Evolutionary conservation across 2,797 vertebrate genomes (phyloP).

Genomic region (Macropus fuliginosus): DNA sequence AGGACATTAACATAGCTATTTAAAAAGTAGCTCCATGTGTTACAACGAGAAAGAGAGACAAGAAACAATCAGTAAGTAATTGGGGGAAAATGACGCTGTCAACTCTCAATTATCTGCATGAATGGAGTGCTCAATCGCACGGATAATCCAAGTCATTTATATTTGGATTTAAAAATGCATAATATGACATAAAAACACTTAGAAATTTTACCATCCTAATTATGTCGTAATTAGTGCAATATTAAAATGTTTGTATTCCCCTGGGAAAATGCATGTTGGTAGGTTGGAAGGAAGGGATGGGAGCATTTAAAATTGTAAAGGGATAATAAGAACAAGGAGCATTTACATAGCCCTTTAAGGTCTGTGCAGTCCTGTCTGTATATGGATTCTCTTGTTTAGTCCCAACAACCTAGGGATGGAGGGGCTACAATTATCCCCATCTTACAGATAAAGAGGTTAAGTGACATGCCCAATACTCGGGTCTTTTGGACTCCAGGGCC

Average conservation of each 20-base stretch:
- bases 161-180: constrained; percentile 80
- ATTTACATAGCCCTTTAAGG: background rate
- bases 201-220: constrained; percentile 76
- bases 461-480: background rate
- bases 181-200: constrained; percentile 74
- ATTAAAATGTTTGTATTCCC: constrained; percentile 16
- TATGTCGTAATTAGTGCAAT: constrained; percentile 17
- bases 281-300: background rate
- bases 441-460: background rate
- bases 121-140: constrained; percentile 81
- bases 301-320: background rate
- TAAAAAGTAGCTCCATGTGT: constrained; percentile 70
- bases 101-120: constrained; percentile 83
- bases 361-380: background rate
- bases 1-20: constrained; percentile 81
- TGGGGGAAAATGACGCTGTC: constrained; percentile 81
- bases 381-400: background rate
- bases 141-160: constrained; percentile 82
- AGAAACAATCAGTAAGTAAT: constrained; percentile 78
- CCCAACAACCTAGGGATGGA: background rate
- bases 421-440: background rate
- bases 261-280: background rate
- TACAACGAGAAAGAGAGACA: constrained; percentile 57
- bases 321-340: background rate
- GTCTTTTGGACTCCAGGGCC: background rate